Evolutionary conservation across 2,888 invertebrate genomes (phyloP).

Genomic region (Trichopoda pennipes): DNA sequence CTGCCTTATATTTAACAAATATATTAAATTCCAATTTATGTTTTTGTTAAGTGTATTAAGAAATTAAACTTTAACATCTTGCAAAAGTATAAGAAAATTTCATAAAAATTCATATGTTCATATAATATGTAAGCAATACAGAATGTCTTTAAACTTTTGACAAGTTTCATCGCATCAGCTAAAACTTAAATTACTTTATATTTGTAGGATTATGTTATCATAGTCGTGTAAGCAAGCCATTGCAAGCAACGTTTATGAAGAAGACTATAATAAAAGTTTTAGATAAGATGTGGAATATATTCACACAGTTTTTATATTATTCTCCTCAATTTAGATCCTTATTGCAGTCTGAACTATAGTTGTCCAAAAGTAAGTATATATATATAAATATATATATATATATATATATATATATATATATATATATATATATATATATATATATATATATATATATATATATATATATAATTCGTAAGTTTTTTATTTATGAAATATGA

Average conservation of each 20-base stretch:
- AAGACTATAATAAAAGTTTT: constrained; percentile 48
- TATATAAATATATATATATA: too few relatives aligned
- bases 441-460: too few relatives aligned
- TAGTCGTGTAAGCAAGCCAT: constrained; percentile 33
- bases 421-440: too few relatives aligned
- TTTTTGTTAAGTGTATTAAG: too few relatives aligned
- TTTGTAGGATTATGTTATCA: constrained; percentile 7
- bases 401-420: too few relatives aligned
- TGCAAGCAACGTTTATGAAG: constrained; percentile 18
- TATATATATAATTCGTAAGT: too few relatives aligned
- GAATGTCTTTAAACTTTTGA: constrained; percentile 54
- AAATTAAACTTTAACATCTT: too few relatives aligned
- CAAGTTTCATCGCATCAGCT: constrained; percentile 64
- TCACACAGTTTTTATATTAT: constrained; percentile 13
- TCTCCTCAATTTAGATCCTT: constrained; percentile 14
- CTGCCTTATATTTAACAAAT: too few relatives aligned
- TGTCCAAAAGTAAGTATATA: too few relatives aligned
- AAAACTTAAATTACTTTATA: constrained; percentile 47
- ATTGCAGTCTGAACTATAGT: neutral
- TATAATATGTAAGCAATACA: constrained; percentile 4
- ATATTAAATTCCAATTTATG: too few relatives aligned
- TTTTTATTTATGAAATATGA: neutral
- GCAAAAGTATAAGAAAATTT: neutral
- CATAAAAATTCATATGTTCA: constrained; percentile 31
- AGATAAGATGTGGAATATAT: constrained; percentile 30